phyloP scores from a whole-genome alignment of 2,888 invertebrate genomes.

The Ditula angustiorana region DNA sequence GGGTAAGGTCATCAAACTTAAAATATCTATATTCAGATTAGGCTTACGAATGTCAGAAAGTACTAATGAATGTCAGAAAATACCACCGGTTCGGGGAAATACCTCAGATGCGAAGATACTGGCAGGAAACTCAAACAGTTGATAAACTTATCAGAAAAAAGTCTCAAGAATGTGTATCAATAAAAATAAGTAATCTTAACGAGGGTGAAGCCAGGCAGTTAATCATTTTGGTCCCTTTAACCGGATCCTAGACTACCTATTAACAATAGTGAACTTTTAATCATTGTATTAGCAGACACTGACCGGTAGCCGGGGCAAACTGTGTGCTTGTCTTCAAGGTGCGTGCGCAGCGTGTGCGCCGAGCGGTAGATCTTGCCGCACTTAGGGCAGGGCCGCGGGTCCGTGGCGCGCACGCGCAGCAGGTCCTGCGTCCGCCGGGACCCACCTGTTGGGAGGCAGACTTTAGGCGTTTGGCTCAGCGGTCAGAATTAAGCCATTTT shows the following conservation, averaged over 20 bases:
- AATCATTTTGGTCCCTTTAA: neutral
- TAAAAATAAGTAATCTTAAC: too few species aligned
- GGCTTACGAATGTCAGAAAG: too few species aligned
- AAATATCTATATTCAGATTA: too few species aligned
- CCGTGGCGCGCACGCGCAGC: constrained; percentile 95
- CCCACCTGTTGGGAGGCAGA: constrained; percentile 71
- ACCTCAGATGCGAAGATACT: too few species aligned
- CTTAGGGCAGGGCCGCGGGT: constrained; percentile 96
- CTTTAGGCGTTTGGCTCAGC: constrained; percentile 6
- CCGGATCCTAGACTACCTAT: neutral
- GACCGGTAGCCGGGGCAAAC: constrained; percentile 94
- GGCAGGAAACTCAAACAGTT: too few species aligned
- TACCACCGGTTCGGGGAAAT: too few species aligned
- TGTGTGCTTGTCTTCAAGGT: constrained; percentile 97
- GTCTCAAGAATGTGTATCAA: too few species aligned
- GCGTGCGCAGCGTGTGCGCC: constrained; percentile 95
- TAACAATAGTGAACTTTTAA: too few species aligned
- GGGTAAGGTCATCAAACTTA: neutral
- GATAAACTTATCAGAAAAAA: too few species aligned
- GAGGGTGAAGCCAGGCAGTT: too few species aligned
- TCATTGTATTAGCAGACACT: too few species aligned
- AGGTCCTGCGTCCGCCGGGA: constrained; percentile 93
- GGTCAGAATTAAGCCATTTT: neutral
- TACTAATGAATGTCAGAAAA: too few species aligned
- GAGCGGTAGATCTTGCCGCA: constrained; percentile 97